Evolutionary conservation across 2,797 vertebrate genomes (phyloP).

Genomic region (Helicolenus hilgendorfi): DNA sequence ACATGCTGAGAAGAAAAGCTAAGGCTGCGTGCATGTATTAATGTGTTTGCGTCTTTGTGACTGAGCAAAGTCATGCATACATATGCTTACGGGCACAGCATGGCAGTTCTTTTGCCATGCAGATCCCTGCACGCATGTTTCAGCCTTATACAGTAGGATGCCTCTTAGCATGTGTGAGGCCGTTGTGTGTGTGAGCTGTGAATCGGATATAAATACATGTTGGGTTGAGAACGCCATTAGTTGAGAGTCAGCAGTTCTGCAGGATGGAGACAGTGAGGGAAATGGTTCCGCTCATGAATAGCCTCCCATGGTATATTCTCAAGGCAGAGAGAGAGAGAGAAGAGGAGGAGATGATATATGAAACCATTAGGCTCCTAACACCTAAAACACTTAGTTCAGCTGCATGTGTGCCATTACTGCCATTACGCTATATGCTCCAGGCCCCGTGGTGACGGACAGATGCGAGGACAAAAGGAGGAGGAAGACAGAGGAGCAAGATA

Average conservation of each 20-base stretch:
- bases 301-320: constrained; percentile 22
- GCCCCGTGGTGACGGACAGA: constrained; percentile 39
- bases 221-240: constrained; percentile 8
- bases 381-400: constrained; percentile 73
- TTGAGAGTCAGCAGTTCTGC: constrained; percentile 61
- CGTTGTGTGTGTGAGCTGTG: neutral
- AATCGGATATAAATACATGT: constrained; percentile 2
- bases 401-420: constrained; percentile 61
- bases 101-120: neutral
- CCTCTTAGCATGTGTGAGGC: neutral
- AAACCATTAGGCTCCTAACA: constrained; percentile 69
- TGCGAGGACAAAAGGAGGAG: constrained; percentile 26
- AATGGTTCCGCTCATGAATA: constrained; percentile 45
- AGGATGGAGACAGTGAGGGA: constrained; percentile 5
- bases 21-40: neutral
- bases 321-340: constrained; percentile 5
- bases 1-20: constrained; percentile 35
- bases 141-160: neutral
- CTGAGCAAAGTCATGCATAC: neutral
- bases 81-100: neutral
- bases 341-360: constrained; percentile 63
- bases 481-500: constrained; percentile 20
- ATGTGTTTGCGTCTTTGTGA: neutral
- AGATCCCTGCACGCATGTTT: neutral
- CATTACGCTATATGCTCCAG: constrained; percentile 61